Evolutionary conservation across 2,113 vertebrate genomes (phyloP), one percentile per base, ranked within the genome.

Genomic region (Rhinogobius similis): DNA sequence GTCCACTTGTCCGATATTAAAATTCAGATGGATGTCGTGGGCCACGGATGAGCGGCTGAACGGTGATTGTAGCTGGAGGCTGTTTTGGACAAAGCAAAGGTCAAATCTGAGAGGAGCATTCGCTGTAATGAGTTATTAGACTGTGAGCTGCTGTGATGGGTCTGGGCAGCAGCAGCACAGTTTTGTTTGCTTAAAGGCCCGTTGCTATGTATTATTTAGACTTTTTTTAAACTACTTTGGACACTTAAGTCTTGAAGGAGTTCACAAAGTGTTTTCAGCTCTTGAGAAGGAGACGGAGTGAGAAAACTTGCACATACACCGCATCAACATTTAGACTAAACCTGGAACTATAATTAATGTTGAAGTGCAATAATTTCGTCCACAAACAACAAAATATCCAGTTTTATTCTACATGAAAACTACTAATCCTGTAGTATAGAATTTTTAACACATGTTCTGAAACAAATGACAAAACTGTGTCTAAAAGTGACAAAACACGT

Each of bases 41-140:
- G 48, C 23, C 41, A 18, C 0, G 21, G 43, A 41, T 64, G 29
- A 61, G 63, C 21, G 59, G 43, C 41, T 68, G 29, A 65, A 58
- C 26, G 59, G 27, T 68, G 48, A 46, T 70, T 32, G 27, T 66
- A 55, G 66, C 55, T 74, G 67, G 38, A 46, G 61, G 67, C 62
- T 62, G n/a, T 61, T 69, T 20, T 61, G 58, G 20, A 73, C 65
- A 73, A 68, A 68, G 53, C 52, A 69, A 64, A 68, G 76, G 70
- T 65, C 61, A 74, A 23, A 62, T 12, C 67, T 62, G 62, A 70
- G 36, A 69, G 23, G 20, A 62, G 41, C 55, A 36, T 62, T 72
- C 46, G 16, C 72, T 50, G 59, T 72, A 72, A 80, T 73, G 46
- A 70, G 14, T 29, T 69, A 32, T 76, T 70, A 66, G 46, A 56